Evolutionary conservation across 2,888 invertebrate genomes (phyloP), one percentile per base, ranked within the genome.

Genomic region (Latrodectus hesperus): DNA sequence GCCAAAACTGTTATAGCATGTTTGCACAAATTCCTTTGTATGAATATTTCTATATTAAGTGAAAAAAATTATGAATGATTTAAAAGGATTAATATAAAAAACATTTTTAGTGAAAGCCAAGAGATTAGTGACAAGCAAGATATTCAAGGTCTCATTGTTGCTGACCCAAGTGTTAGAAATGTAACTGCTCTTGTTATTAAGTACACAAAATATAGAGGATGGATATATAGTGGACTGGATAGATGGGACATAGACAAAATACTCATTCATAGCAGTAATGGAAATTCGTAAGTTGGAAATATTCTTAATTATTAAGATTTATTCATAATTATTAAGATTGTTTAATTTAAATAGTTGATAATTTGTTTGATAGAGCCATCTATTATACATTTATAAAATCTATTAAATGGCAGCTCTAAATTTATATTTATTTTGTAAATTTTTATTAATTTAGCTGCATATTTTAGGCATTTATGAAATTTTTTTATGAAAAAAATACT

Each of bases 191-290:
- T 95, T 0, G 94, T 96, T 91, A 94, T 98, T 26, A 94, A 95
- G 90, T 98, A 98, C 92, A 96, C 95, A 10, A 96, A 96, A 0
- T 97, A 97, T 93, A 95, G 95, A 90, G 97, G 97, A 16, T 98
- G 98, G 98, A 94, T 97, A 84, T 96, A 96, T 53, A 96, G 96
- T 26, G 97, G 97, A 1, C 93, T 96, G 83, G 94, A 95, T 64
- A 94, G 95, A 84, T 95, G 97, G 94, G 95, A 94, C 90, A 94
- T 98, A 88, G 96, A 97, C 92, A 96, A 96, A 92, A 94, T 97
- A 38, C 95, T 95, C 79, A 93, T 98, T 22, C 95, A 95, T 71
- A 97, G 97, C 91, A 96, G 96, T 92, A 96, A 96, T 91, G 96
- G 97, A 16, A 95, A 96, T 91, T 95, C 94, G 95, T 95, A 91